Percentiles rank a stretch among this genome's conserved stretches.
Evolutionary conservation across 2,888 invertebrate species (phyloP).

Genomic region (Pogonocherus hispidulus): DNA sequence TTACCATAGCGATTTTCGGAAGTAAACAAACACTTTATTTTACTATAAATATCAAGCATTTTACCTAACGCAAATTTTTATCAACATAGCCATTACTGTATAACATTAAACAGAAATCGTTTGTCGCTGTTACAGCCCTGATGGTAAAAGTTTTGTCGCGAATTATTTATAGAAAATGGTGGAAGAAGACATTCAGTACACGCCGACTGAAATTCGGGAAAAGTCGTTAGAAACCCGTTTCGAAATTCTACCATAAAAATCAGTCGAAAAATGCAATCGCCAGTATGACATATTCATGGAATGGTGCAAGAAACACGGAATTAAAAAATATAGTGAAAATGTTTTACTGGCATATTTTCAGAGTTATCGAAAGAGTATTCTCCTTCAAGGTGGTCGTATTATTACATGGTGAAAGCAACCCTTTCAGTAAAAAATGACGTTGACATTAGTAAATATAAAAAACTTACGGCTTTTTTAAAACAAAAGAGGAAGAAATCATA

Average conservation of each 20-base stretch:
- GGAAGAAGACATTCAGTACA: not conserved
- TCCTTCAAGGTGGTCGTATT: conserved; percentile 27
- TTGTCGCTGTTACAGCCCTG: not conserved
- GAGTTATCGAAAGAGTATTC: conserved; percentile 25
- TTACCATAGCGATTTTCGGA: conserved; percentile 3
- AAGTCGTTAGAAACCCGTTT: not conserved
- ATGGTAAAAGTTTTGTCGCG: not conserved
- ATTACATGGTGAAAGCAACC: conserved; percentile 33
- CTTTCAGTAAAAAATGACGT: conserved; percentile 21
- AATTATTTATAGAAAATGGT: too few relatives aligned
- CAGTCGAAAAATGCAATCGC: not conserved
- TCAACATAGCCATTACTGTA: not conserved
- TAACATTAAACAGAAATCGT: not conserved
- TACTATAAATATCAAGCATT: not conserved
- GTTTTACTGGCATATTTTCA: conserved; percentile 22
- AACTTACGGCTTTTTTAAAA: conserved; percentile 34
- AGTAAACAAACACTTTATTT: conserved; percentile 6
- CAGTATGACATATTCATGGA: conserved; percentile 1
- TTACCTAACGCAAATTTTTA: not conserved
- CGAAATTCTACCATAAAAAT: not conserved
- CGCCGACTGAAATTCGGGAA: not conserved
- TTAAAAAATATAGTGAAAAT: conserved; percentile 7
- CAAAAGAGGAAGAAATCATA: conserved; percentile 25
- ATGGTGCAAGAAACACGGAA: conserved; percentile 20
- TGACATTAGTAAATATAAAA: conserved; percentile 28